Conservation (phyloP, 2,888 invertebrate genomes). For the Euphydryas editha region DNA sequence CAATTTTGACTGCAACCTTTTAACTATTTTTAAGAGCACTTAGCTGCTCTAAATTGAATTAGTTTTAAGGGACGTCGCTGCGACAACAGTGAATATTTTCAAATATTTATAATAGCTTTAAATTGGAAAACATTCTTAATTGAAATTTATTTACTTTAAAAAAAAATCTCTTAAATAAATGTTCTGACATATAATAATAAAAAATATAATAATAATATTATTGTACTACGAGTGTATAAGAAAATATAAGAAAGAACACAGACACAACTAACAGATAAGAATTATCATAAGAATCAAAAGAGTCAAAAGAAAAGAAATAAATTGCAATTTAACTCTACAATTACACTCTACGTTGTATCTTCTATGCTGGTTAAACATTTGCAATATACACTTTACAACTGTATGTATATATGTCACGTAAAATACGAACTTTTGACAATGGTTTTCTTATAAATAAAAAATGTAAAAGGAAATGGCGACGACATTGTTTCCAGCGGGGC, state of each 20-base stretch:
- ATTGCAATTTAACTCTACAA: too few relatives aligned
- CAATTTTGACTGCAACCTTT: conserved; percentile 69
- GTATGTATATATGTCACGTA: not conserved
- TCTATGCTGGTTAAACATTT: too few relatives aligned
- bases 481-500: conserved; percentile 66
- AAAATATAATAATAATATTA: not conserved
- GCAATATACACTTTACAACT: not conserved
- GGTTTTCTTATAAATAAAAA: conserved; percentile 45
- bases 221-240: too few relatives aligned
- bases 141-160: not conserved
- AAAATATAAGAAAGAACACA: too few relatives aligned
- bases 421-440: not conserved
- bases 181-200: not conserved
- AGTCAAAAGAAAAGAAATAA: too few relatives aligned
- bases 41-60: conserved; percentile 61
- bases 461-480: conserved; percentile 58
- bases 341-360: too few relatives aligned
- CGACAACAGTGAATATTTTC: conserved; percentile 26
- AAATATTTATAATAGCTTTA: conserved; percentile 18
- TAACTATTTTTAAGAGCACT: conserved; percentile 59
- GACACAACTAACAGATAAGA: too few relatives aligned
- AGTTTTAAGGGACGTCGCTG: conserved; percentile 42
- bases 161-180: not conserved
- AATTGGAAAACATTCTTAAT: conserved; percentile 16
- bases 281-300: too few relatives aligned